Percentiles rank a stretch among this genome's conserved stretches.
These are phyloP conservation scores for Paratrypauchen microcephalus DNA, from an alignment of 2,797 vertebrate species.

Conservation along the genomic window DNA sequence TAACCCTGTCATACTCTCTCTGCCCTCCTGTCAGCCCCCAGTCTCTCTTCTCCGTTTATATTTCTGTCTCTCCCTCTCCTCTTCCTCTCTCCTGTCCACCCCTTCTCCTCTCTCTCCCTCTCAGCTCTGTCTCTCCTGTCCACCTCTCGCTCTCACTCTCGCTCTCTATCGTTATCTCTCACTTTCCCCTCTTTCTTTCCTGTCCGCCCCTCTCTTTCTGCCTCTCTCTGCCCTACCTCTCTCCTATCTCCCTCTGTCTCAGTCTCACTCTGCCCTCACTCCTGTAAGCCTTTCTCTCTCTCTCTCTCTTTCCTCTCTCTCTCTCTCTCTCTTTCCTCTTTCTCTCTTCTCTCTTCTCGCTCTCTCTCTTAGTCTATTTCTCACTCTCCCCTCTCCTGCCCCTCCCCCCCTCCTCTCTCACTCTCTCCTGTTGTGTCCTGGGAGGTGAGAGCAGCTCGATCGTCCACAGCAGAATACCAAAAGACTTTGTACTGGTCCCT, in stretches of 20 bases:
- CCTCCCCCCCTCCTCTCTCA: slow-evolving; percentile 33
- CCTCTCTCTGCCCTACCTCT: background rate
- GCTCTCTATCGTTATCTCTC: background rate
- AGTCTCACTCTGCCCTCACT: too few relatives aligned
- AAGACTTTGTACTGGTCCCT: slow-evolving; percentile 15
- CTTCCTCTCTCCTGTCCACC: too few relatives aligned
- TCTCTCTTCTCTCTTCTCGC: too few relatives aligned
- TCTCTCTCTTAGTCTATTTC: background rate
- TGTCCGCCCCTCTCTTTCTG: background rate
- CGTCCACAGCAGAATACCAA: slow-evolving; percentile 57
- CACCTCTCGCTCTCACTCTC: slow-evolving; percentile 1
- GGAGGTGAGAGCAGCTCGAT: slow-evolving; percentile 19
- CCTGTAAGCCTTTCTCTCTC: background rate
- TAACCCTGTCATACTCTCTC: background rate
- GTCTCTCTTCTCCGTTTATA: background rate
- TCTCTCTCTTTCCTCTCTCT: too few relatives aligned
- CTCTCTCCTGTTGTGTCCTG: slow-evolving; percentile 21
- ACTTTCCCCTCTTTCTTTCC: background rate
- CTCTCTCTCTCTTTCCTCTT: too few relatives aligned
- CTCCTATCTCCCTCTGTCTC: slow-evolving; percentile 29
- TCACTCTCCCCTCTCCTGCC: background rate
- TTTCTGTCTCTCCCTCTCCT: background rate
- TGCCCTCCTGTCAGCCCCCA: background rate
- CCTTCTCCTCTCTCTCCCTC: background rate
- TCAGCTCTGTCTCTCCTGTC: background rate